Conservation (phyloP, 1,140 invertebrate species). For the Ptiloglossa arizonensis region DNA sequence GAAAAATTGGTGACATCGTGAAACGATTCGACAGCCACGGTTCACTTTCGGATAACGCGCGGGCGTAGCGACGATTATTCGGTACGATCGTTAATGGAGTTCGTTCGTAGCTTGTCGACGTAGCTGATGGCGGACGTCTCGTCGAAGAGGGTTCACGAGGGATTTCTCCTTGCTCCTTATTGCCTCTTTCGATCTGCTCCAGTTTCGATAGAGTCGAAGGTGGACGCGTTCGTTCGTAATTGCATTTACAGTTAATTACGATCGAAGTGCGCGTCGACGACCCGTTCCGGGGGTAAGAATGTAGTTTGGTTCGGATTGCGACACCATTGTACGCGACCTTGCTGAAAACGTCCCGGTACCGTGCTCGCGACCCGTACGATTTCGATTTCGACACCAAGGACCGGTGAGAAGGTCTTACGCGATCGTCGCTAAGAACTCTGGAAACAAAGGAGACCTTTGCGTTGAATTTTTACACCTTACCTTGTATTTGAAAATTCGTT, state of each 20-base stretch:
- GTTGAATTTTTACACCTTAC: too few species aligned
- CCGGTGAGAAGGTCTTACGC: neutral
- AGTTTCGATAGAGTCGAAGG: constrained; percentile 20
- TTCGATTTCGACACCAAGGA: constrained; percentile 19
- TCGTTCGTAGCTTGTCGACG: neutral
- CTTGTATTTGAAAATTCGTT: too few species aligned
- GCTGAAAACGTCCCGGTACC: constrained; percentile 38
- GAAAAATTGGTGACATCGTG: too few species aligned
- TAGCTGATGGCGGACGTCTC: too few species aligned
- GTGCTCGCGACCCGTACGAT: neutral
- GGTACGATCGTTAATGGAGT: constrained; percentile 27
- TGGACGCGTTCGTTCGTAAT: constrained; percentile 19
- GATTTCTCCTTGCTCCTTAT: neutral
- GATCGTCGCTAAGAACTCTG: too few species aligned
- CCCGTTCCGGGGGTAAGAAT: constrained; percentile 3
- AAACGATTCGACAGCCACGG: neutral
- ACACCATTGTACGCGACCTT: constrained; percentile 31
- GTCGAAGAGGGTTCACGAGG: neutral
- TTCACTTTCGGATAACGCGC: constrained; percentile 2
- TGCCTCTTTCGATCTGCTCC: neutral
- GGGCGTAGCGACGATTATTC: constrained; percentile 22
- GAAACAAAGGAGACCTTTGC: too few species aligned
- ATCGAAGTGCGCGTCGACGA: neutral
- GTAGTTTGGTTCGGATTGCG: neutral
- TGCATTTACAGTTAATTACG: constrained; percentile 21